Base-by-base conservation (phyloP, 2,888 invertebrate genomes). In the Mantis religiosa region DNA sequence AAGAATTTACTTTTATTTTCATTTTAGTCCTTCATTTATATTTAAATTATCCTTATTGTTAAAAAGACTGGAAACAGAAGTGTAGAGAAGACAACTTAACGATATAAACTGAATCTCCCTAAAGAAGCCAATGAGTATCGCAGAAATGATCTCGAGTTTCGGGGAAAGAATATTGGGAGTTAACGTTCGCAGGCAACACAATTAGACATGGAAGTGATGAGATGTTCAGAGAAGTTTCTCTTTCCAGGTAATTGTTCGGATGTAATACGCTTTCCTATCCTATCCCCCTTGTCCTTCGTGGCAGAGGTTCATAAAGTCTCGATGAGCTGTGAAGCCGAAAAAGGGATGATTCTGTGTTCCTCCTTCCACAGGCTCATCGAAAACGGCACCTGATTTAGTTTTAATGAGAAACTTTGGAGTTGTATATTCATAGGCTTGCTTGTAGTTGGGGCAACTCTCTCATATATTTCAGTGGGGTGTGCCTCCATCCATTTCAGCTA, bases 181-280 rank as follows among this genome's bases (percentile, higher is more conserved):
- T 71, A 71, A 71, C 54, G 54, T 71, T 71, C 4, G 15, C 54
- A 71, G 54, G 25, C 54, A 71, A 71, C 54, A 71, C 54, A 71
- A 71, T 71, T 71, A 71, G 15, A 71, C 54, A 71, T 71, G 54
- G 54, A 71, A 15, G 20, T 71, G 54, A 71, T 71, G 54, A 71
- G 54, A 71, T 71, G 25, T 71, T 71, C 25, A 8, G 86, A 81
- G 81, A 81, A 81, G 54, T 71, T 81, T 86, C 81, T 25, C 81
- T 28, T 86, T 81, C 30, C 81, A 86, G 86, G 86, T 86, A 81
- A 86, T 86, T 86, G 81, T 86, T 86, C 86, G 28, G 86, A 81
- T 28, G 20, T 86, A 86, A 86, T 86, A 27, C 20, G 85, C 71
- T 86, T 71, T 71, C 54, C 54, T 20, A 41, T 41, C 12, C 41